Evolutionary conservation across 2,113 vertebrate species (phyloP).

Genomic region (Rissa tridactyla): DNA sequence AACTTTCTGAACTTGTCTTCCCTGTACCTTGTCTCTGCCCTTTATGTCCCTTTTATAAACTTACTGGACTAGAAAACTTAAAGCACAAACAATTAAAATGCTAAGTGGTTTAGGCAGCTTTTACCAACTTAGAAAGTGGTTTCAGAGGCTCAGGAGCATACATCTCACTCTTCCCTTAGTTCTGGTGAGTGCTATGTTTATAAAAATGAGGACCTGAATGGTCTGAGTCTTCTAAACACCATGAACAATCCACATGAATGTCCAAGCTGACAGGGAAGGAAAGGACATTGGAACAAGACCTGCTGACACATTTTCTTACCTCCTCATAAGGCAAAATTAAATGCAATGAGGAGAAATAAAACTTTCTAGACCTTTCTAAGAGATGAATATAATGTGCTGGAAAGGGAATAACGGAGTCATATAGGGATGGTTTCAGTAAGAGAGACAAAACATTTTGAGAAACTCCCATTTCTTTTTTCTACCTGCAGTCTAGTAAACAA

Average conservation of each 20-base stretch:
- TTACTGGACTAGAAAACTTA: background rate
- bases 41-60: background rate
- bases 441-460: background rate
- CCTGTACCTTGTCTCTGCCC: accelerated
- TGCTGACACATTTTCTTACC: background rate
- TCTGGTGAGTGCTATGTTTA: background rate
- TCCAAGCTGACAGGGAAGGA: background rate
- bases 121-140: background rate
- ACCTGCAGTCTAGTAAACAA: background rate
- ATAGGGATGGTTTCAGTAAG: background rate
- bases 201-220: background rate
- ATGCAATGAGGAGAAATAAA: background rate
- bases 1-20: background rate
- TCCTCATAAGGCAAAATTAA: background rate
- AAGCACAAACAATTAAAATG: background rate
- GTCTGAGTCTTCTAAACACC: background rate
- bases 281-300: background rate
- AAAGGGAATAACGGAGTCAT: background rate
- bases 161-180: background rate
- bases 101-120: background rate
- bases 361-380: background rate
- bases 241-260: accelerated
- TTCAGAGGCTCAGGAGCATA: background rate
- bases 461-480: background rate
- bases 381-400: background rate